Evolutionary conservation across 2,797 vertebrate genomes (phyloP), one percentile per base, ranked within the genome.

Genomic region (Molothrus aeneus): DNA sequence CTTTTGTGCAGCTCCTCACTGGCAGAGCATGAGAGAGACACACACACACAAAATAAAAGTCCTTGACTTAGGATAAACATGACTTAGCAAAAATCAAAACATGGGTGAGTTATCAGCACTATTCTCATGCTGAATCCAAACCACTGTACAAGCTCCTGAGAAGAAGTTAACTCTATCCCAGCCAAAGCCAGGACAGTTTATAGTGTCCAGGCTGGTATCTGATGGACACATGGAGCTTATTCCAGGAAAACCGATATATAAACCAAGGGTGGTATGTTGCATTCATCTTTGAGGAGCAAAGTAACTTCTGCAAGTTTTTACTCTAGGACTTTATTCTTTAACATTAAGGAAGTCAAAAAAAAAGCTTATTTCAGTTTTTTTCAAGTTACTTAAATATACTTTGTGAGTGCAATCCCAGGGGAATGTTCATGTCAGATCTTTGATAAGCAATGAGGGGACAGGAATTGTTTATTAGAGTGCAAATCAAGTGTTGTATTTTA

Each of bases 11-110:
- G 11, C 24, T 77, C 17, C 32, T 77, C 32, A 10, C n/a, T 7
- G 5, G 8, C 20, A 40, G 11, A 66, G 11, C 2, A 0, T 50
- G 31, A 34, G 18, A 47, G n/a, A n/a, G 5, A n/a, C 11, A 24
- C 24, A 11, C 32, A 56, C 20, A 22, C 13, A 56, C 8, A 31
- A 6, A 54, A 17, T 29, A 22, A 8, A 31, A 36, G 50, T 17
- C 42, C 32, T 60, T 68, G 26, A 22, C 34, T 68, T 54, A 24
- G 16, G 9, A 28, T 48, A 54, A 69, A 22, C 18, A 28, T 0
- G 0, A 24, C 11, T 47, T 25, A n/a, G 32, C 24, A 38, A 29
- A 70, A 74, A 3, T 8, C 11, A 45, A 21, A 63, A 11, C 3
- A 2, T 9, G 8, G 13, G 17, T 50, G 43, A 4, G 4, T 77